Conservation (phyloP, 1,140 invertebrate genomes). For the Apocrypta bakeri region DNA sequence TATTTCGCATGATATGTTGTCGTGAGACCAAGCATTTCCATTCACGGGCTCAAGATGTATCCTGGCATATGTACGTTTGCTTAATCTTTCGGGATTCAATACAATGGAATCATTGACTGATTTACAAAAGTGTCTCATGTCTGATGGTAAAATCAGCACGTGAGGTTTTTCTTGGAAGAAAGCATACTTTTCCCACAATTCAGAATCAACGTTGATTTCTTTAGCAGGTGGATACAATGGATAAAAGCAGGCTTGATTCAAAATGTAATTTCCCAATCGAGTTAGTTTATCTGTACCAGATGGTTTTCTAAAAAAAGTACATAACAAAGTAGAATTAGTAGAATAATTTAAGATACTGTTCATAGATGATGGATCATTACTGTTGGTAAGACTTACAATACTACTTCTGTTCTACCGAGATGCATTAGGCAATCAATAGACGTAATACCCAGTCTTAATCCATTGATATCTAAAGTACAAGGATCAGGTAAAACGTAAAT, state of each 20-base stretch:
- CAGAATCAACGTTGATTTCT: constrained; percentile 81
- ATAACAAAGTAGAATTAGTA: not conserved
- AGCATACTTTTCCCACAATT: constrained; percentile 80
- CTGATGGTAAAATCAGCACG: constrained; percentile 88
- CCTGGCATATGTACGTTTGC: constrained; percentile 80
- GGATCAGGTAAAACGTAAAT: constrained; percentile 86
- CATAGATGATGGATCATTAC: too few relatives aligned
- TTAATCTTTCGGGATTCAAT: constrained; percentile 88
- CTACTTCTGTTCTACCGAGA: constrained; percentile 85
- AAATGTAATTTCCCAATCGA: constrained; percentile 83
- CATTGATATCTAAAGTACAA: constrained; percentile 84
- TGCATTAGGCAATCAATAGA: constrained; percentile 89
- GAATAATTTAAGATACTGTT: too few relatives aligned
- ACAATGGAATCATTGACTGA: constrained; percentile 84
- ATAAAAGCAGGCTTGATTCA: constrained; percentile 87
- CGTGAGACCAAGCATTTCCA: constrained; percentile 61
- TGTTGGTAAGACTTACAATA: constrained; percentile 83
- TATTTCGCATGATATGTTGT: constrained; percentile 68
- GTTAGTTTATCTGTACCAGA: constrained; percentile 78
- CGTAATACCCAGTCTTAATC: constrained; percentile 85
- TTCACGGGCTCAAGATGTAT: constrained; percentile 68
- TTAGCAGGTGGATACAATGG: constrained; percentile 85
- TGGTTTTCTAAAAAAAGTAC: constrained; percentile 63
- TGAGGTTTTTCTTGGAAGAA: constrained; percentile 84
- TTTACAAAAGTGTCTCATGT: constrained; percentile 89